Evolutionary conservation across 2,797 vertebrate genomes (phyloP), one percentile per base, ranked within the genome.

Genomic region (Galaxias olidus): DNA sequence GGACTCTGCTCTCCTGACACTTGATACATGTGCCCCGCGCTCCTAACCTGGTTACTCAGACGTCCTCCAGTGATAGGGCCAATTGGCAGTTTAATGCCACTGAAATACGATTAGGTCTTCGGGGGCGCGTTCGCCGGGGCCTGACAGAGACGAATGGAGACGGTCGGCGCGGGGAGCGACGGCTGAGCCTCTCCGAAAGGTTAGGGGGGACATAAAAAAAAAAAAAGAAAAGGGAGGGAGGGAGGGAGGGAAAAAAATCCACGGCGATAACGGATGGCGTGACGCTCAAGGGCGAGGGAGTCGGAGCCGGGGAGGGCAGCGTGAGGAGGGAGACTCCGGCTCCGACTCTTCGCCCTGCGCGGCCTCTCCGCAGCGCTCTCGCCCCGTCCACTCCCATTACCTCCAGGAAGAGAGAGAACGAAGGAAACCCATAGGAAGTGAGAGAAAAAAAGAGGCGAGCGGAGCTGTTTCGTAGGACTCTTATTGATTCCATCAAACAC

Each of bases 101-200:
- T 72, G 61, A 84, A 90, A 93, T 90, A 84, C 69, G 89, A 91
- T 92, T 92, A 91, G 78, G 84, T 75, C 73, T 87, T 88, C 86
- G 54, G 13, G 61, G 72, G 76, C 14, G 75, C 74, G 63, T 85
- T 81, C 64, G 59, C 68, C 30, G 56, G n/a, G n/a, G 72, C 61
- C 62, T 51, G 84, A 91, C 87, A 87, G 79, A 90, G 89, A 93
- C 71, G 79, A 87, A 93, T 90, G 88, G 82, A 81, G 73, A 87
- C 84, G 79, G 84, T 82, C 85, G 84, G 81, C 77, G 69, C 47
- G 68, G 78, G 78, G 79, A 79, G 30, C 30, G 5, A 74, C 83
- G 80, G 67, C 44, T 58, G 75, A 72, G 80, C 53, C 66, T 82
- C 75, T 90, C 88, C 84, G 84, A 89, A 90, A 88, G 85, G 85